Base-by-base conservation (phyloP, 2,113 vertebrate genomes). In the Anser brachyrhynchus region DNA sequence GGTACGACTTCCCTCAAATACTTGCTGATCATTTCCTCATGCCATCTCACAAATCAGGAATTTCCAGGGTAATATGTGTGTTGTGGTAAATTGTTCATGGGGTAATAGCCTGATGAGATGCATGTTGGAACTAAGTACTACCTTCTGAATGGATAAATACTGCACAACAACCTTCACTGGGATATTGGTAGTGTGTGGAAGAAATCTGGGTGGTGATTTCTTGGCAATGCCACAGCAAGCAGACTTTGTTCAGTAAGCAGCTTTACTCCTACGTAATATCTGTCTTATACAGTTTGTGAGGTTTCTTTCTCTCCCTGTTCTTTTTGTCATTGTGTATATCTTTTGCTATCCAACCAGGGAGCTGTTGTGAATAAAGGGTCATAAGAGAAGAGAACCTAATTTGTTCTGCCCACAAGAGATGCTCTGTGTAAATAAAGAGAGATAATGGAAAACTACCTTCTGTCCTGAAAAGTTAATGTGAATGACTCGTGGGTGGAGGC, bases 401-500 rank as follows among this genome's bases (percentile, higher is more conserved):
- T 96, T 95, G 59, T 82, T 95, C 22, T 95, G 65, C 61, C 75
- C 78, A 85, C 82, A 73, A 90, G 91, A 93, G 87, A 91, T 93
- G 52, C 22, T 90, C 59, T 81, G 74, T 87, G 89, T 96, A 96
- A 95, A 96, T 89, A 96, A 71, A 94, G 76, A 69, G 69, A 94
- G 95, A 87, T 94, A 93, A 92, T 96, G 85, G 93, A 94, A 95
- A 93, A 83, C 84, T 92, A 86, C 69, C 76, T 93, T 85, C 84
- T 92, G 64, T 95, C 79, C 66, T 88, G 91, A 78, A 85, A 91
- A 96, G 91, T 95, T 92, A 71, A 85, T 91, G 64, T 85, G 84
- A 87, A 35, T 90, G 84, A 95, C 55, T 91, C 13, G 37, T 7
- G 11, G 83, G n/a, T 92, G 61, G 77, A 96, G 73, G 44, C 73